phyloP scores from a whole-genome alignment of 2,888 invertebrate genomes.

The Agelastica alni region DNA sequence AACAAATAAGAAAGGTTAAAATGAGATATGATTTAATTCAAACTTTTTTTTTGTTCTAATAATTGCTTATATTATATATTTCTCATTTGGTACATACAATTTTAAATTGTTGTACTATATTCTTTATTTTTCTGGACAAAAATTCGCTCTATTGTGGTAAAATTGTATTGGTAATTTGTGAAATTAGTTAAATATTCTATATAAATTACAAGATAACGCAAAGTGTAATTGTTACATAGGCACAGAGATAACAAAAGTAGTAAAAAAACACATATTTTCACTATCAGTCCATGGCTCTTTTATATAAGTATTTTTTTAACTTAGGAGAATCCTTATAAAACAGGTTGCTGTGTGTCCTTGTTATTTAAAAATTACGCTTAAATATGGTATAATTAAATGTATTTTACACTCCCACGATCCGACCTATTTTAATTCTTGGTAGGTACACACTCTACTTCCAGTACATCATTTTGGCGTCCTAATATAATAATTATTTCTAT shows the following conservation, averaged over 20 bases:
- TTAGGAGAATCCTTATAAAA: neutral
- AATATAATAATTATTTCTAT: neutral
- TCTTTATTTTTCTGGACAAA: too few relatives aligned
- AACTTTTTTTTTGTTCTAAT: too few relatives aligned
- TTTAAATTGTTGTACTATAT: too few relatives aligned
- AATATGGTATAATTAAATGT: conserved; percentile 2
- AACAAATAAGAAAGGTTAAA: too few relatives aligned
- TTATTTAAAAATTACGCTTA: neutral
- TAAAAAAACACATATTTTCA: neutral
- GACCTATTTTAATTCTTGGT: neutral
- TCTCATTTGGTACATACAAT: too few relatives aligned
- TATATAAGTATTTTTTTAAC: neutral
- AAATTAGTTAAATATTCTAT: too few relatives aligned
- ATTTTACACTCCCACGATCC: conserved; percentile 1
- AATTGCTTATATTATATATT: too few relatives aligned
- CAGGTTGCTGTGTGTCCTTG: neutral
- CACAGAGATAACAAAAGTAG: neutral
- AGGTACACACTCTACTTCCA: conserved; percentile 3
- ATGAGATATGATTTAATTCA: too few relatives aligned
- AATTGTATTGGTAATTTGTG: too few relatives aligned
- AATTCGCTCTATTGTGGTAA: too few relatives aligned
- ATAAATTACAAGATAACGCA: neutral
- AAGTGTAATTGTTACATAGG: neutral
- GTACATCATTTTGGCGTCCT: neutral
- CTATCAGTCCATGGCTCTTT: neutral